Base-by-base conservation (phyloP, 2,888 invertebrate genomes). In the Drosophila longiperda region DNA sequence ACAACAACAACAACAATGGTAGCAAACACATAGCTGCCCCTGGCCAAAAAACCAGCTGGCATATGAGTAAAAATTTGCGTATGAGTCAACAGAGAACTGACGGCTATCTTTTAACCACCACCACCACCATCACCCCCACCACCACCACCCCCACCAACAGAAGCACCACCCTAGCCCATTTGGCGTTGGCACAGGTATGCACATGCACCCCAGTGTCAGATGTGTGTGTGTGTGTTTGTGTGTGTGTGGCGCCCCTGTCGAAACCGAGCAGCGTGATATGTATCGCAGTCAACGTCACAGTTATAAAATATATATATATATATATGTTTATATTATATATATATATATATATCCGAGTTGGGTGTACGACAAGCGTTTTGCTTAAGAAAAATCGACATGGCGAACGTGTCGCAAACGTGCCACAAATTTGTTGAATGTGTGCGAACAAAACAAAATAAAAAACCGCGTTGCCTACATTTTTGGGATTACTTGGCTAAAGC, bases 21-120 rank as follows among this genome's bases (percentile, higher is more conserved):
- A 45, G 20, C 7, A 45, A 23, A 33, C 23, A 38, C 36, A 64
- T 29, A 52, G 62, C 49, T 63, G 63, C 50, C 59, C 49, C 48
- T 49, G 57, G 57, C 61, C 73, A 68, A 64, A 53, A 53, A 36
- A 38, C 60, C 66, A 59, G 66, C 62, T 48, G 62, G 62, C 87
- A 79, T 87, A 73, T 83, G 87, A 85, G 85, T 83, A 83, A 75
- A 85, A 85, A 87, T 85, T 87, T 85, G 86, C 88, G 81, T 87
- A 85, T 87, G 87, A 87, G 84, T 85, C 84, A 85, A 84, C 81
- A 68, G 66, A 68, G 66, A 63, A 76, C 64, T 71, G 80, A 76
- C 85, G 86, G 69, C 81, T 83, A 78, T 81, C 82, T 84, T 86
- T 80, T 75, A 86, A 84, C 84, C 67, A 74, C 61, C 80, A 62